phyloP scores from a whole-genome alignment of 2,113 vertebrate species.

The Geococcyx californianus region DNA sequence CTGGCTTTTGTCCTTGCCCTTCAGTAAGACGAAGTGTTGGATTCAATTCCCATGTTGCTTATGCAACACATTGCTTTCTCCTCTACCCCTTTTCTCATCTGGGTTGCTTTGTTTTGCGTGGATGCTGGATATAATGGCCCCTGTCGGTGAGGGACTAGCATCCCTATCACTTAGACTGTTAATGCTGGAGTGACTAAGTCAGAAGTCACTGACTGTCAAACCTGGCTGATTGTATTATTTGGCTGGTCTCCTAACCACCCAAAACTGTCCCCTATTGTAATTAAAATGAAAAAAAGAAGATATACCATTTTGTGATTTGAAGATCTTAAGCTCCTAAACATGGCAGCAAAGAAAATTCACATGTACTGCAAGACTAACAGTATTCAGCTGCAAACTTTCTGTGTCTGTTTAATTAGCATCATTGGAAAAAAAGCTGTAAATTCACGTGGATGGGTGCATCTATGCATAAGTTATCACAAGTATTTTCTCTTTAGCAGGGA shows the following conservation, averaged over 20 bases:
- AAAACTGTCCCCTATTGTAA: not conserved
- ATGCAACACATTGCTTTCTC: no score
- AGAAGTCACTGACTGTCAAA: no score
- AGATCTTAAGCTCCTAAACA: not conserved
- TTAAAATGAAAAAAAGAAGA: not conserved
- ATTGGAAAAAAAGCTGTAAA: not conserved
- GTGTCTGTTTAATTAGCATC: not conserved
- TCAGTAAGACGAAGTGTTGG: no score
- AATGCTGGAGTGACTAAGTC: no score
- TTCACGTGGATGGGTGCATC: not conserved
- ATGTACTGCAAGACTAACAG: not conserved
- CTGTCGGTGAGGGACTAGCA: no score
- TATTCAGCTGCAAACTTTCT: not conserved
- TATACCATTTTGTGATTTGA: not conserved
- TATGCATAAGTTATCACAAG: not conserved
- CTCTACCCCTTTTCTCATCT: no score
- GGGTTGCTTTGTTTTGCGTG: no score
- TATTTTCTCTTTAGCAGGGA: slow-evolving; percentile 1
- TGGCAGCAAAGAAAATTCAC: not conserved
- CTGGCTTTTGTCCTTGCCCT: not conserved
- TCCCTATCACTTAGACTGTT: no score
- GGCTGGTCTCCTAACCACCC: no score
- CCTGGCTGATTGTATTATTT: no score
- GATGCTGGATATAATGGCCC: no score
- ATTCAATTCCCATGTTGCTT: no score